Evolutionary conservation across 2,113 vertebrate genomes (phyloP).

Genomic region (Microcebus murinus): DNA sequence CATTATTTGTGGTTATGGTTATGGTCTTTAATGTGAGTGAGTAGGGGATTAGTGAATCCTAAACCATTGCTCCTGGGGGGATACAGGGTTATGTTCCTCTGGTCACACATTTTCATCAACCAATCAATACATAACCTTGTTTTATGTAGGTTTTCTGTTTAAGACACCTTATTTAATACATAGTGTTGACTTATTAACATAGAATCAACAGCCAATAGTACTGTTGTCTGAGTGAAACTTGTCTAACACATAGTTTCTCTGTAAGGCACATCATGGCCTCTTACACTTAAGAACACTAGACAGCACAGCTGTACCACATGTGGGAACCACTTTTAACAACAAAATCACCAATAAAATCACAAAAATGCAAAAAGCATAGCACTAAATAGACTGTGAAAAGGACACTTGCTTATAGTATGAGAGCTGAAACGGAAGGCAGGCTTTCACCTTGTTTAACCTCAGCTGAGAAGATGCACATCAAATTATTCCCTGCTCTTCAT

Average conservation of each 20-base stretch:
- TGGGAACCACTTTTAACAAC: neutral
- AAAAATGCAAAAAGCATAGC: neutral
- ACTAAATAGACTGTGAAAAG: neutral
- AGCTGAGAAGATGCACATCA: rapidly evolving
- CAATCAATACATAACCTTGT: neutral
- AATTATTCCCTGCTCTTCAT: neutral
- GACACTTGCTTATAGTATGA: neutral
- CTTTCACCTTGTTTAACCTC: neutral
- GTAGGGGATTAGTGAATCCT: neutral
- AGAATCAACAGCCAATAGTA: neutral
- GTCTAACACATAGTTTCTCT: neutral
- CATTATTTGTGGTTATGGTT: neutral
- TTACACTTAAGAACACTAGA: neutral
- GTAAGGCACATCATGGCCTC: neutral
- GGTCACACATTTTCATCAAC: neutral
- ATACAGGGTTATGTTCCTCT: neutral
- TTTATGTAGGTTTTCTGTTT: neutral
- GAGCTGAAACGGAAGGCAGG: neutral
- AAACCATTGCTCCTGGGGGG: neutral
- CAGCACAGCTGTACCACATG: neutral
- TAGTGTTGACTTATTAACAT: neutral
- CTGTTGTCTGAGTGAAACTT: neutral
- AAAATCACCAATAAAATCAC: neutral
- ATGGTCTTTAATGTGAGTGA: neutral
- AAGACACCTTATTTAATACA: neutral